Evolutionary conservation across 1,140 invertebrate genomes (phyloP), one percentile per base, ranked within the genome.

Genomic region (Caenorhabditis brenneri): DNA sequence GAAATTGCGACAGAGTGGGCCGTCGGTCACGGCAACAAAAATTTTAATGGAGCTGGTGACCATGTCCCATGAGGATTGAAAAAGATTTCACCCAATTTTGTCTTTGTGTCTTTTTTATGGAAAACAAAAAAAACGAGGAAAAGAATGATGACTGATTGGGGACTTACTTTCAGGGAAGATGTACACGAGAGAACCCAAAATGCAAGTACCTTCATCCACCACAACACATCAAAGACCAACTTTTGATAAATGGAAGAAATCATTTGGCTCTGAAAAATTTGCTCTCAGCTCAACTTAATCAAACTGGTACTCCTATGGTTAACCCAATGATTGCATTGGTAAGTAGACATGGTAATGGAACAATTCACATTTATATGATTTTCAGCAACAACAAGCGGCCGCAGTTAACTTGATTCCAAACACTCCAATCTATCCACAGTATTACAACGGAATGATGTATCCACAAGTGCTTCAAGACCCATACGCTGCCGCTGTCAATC

Each of bases 171-270:
- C 85, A 99, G 97, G 97, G 97, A 91, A 96, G 98, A 92, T 99
- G 98, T 94, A 98, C 98, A 92, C 94, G 98, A 90, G 97, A 99
- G 92, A 99, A 99, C 91, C 97, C 97, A 86, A 97, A 97, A 88
- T 99, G 98, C 95, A 99, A 99, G 94, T 99, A 99, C 93, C 97
- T 99, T 92, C 97, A 99, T 93, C 97, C 97, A 86, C 97, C 98
- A 87, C 97, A 99, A 92, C 98, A 99, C 92, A 93, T 99, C 87
- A 98, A 99, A 93, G 97, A 99, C 93, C 97, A 99, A 93, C 93
- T 99, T 91, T 93, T 99, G 91, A 98, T 99, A 93, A 99, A 99
- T 93, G 98, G 98, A 84, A 94, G 97, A 89, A 99, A 99, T 93
- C 97, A 99, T 93, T 93, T 99, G 92, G 97, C 97, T 86, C 92